Evolutionary conservation across 2,797 vertebrate genomes (phyloP), one percentile per base, ranked within the genome.

Genomic region (Apogon talboti): DNA sequence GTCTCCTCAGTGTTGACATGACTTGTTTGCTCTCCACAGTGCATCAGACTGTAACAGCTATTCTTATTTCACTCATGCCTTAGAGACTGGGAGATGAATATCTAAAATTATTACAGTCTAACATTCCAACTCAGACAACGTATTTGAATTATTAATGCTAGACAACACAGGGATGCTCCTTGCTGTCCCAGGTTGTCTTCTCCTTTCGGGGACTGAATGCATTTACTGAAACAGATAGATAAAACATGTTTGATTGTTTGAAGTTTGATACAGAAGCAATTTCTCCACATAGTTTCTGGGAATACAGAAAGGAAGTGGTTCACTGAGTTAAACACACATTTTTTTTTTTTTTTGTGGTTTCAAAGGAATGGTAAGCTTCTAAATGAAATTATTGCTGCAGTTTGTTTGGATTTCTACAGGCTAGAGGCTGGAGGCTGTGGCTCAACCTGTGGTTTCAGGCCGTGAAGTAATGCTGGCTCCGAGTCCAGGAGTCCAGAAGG

Each of bases 401-500:
- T 28, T 45, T 14, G 54, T 7, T 18, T 19, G 7, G 7, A 19
- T 71, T 64, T 42, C 21, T 47, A 15, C 18, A 38, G 38, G 42
- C 45, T 14, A 35, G 37, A 60, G 44, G 49, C 47, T 46, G 38
- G 45, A 43, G 55, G 58, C 44, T 37, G 21, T 4, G 30, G 49
- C 16, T 54, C 24, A 11, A 14, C 42, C 15, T n/a, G 70, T 38
- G 58, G 70, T 38, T 9, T 18, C 50, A 40, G 45, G 30, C 11
- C 7, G 4, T 9, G 19, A 35, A 19, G 35, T 47, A 24, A 18
- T 58, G 50, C 35, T 43, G 7, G 42, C 16, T 24, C 47, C 35
- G 56, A n/a, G 11, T 40, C 10, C 54, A 1, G 56, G 57, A 57
- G 64, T 82, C 77, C 79, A 82, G 52, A 72, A 63, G 64, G 82